Conservation (phyloP, 2,888 invertebrate genomes). For the Apocheima hispidaria region DNA sequence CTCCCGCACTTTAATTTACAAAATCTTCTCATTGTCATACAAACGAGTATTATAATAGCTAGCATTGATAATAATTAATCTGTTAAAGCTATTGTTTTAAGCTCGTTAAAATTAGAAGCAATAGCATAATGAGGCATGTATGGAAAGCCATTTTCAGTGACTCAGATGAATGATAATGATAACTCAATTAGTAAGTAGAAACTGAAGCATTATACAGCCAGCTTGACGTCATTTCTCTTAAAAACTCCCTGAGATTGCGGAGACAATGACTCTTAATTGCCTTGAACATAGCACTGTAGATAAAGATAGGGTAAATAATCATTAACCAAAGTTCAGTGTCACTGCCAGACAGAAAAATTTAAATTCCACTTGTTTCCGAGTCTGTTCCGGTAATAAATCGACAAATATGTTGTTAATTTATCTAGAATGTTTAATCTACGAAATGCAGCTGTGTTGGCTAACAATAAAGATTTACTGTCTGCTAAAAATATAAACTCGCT, state of each 20-base stretch:
- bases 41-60: constrained; percentile 3
- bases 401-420: not conserved
- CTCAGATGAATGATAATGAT: constrained; percentile 45
- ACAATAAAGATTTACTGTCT: constrained; percentile 31
- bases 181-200: constrained; percentile 46
- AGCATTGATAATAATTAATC: not conserved
- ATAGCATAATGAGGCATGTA: constrained; percentile 30
- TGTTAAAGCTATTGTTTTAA: constrained; percentile 39
- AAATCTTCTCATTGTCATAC: constrained; percentile 1
- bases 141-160: constrained; percentile 26
- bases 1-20: not conserved
- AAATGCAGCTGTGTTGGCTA: constrained; percentile 18
- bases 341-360: constrained; percentile 24
- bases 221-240: constrained; percentile 40
- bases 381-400: constrained; percentile 5
- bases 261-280: constrained; percentile 51
- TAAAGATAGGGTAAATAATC: constrained; percentile 25
- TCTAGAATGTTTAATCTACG: not conserved
- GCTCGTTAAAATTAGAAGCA: constrained; percentile 38
- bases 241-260: constrained; percentile 44
- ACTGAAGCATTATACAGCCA: constrained; percentile 44
- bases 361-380: constrained; percentile 16
- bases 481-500: constrained; percentile 36
- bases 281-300: constrained; percentile 44
- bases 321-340: constrained; percentile 32